Evolutionary conservation across 2,888 invertebrate species (phyloP), one percentile per base, ranked within the genome.

Genomic region (Leptothorax acervorum): DNA sequence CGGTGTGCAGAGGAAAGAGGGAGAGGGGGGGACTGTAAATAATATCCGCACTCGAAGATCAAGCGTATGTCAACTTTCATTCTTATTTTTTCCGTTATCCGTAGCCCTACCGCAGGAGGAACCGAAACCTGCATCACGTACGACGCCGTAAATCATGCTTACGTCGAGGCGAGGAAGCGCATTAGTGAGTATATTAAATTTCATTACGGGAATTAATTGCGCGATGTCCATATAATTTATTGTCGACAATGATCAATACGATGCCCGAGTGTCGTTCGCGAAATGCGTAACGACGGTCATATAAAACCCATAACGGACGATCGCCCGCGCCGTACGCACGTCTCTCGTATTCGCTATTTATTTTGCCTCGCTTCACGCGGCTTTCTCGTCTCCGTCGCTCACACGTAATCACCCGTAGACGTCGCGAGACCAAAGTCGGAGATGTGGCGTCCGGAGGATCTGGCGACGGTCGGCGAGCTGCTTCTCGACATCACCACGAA

Each of bases 121-220:
- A 96, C 97, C 74, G 96, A 97, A 88, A 97, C 97, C 85, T 98
- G 98, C 95, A 98, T 98, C 94, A 98, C 98, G 6, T 98, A 98
- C 94, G 98, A 98, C 92, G 98, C 98, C 75, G 96, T 98, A 85
- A 98, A 98, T 95, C 97, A 97, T 91, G 98, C 98, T 65, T 98
- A 98, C 95, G 95, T 97, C 89, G 98, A 98, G 94, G 98, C 98
- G 73, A 96, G 98, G 92, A 98, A 98, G 95, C 96, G 98, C 95
- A 97, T 98, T 93, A 96, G 98, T 98, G 96, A 97, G 98, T 97
- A 65, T 48, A 66, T 48, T 39, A 76, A 53, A 68, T 55, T 76
- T 55, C 39, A 76, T 76, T 75, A 28, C n/a, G 23, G 31, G 31
- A 76, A 71, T 42, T 70, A 73, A 82, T 86, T 70, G 42, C 53